These are phyloP conservation scores for Siderastrea siderea DNA, from an alignment of 92 coral and sea anemone genomes.

Conservation along the genomic window DNA sequence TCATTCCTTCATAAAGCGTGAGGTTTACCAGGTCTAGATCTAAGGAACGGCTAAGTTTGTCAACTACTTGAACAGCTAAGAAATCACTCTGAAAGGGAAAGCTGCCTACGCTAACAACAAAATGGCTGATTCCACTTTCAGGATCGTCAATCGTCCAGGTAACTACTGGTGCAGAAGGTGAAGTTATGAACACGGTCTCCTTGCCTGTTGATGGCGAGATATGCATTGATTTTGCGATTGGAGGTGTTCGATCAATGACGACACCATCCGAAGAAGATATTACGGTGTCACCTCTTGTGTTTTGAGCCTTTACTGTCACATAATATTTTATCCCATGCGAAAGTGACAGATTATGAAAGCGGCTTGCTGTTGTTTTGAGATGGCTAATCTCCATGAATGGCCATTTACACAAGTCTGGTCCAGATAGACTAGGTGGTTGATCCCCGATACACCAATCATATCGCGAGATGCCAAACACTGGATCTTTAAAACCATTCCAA, in stretches of 20 bases:
- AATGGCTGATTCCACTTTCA: conserved; percentile 91
- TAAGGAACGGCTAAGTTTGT: conserved; percentile 70
- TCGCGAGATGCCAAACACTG: conserved; percentile 78
- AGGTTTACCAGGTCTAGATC: conserved; percentile 84
- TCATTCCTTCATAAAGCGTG: conserved; percentile 75
- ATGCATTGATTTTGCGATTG: conserved; percentile 67
- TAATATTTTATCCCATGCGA: conserved; percentile 88
- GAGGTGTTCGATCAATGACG: conserved; percentile 90
- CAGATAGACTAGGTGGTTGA: conserved; percentile 57
- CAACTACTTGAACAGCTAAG: conserved; percentile 54
- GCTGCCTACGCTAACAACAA: conserved; percentile 79
- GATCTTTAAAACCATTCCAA: conserved; percentile 96
- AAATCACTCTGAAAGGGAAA: conserved; percentile 84
- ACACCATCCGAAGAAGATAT: conserved; percentile 93
- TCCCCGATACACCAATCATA: conserved; percentile 95
- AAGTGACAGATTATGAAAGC: conserved; percentile 88
- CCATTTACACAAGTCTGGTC: conserved; percentile 59
- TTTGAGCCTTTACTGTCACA: conserved; percentile 88
- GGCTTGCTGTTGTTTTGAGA: conserved; percentile 74
- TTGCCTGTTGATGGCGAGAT: conserved; percentile 81
- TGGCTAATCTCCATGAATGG: conserved; percentile 58
- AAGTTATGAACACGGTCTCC: conserved; percentile 66
- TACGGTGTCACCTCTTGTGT: conserved; percentile 79
- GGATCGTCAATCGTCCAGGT: conserved; percentile 91
- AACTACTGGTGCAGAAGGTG: conserved; percentile 85